Evolutionary conservation across 2,113 vertebrate species (phyloP).

Genomic region (Motacilla tschutschensis): DNA sequence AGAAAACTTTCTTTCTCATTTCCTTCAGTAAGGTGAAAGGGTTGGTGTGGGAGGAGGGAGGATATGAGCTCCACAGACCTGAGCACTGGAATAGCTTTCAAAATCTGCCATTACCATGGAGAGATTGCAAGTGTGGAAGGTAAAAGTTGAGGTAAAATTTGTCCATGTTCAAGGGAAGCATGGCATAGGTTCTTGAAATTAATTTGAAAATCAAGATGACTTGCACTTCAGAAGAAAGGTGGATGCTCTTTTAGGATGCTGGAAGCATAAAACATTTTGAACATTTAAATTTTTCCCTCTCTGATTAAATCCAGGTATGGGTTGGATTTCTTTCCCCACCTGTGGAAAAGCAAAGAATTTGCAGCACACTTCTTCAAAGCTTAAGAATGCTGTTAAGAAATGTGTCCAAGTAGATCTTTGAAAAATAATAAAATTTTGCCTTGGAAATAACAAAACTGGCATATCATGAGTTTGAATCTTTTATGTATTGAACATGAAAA

Average conservation of each 20-base stretch:
- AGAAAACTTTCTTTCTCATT: slow-evolving; percentile 80
- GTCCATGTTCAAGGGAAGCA: neutral
- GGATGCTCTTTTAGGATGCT: neutral
- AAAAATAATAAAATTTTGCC: slow-evolving; percentile 18
- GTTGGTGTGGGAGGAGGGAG: slow-evolving; percentile 62
- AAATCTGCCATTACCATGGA: slow-evolving; percentile 7
- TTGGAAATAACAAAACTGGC: neutral
- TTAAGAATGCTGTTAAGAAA: neutral
- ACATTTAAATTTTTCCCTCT: neutral
- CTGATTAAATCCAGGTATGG: neutral
- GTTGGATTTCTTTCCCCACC: neutral
- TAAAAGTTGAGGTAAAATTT: neutral
- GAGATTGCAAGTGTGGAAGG: slow-evolving; percentile 4
- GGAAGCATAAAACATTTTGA: neutral
- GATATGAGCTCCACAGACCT: neutral
- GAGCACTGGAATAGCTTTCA: neutral
- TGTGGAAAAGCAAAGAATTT: neutral
- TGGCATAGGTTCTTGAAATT: neutral
- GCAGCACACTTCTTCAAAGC: neutral
- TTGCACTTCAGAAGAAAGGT: neutral
- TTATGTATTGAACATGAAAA: neutral
- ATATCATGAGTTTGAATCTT: neutral
- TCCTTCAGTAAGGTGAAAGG: slow-evolving; percentile 61
- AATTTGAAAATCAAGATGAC: neutral
- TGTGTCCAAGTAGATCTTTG: neutral